phyloP scores from a whole-genome alignment of 2,888 invertebrate genomes.

The Herminia tarsipennalis region DNA sequence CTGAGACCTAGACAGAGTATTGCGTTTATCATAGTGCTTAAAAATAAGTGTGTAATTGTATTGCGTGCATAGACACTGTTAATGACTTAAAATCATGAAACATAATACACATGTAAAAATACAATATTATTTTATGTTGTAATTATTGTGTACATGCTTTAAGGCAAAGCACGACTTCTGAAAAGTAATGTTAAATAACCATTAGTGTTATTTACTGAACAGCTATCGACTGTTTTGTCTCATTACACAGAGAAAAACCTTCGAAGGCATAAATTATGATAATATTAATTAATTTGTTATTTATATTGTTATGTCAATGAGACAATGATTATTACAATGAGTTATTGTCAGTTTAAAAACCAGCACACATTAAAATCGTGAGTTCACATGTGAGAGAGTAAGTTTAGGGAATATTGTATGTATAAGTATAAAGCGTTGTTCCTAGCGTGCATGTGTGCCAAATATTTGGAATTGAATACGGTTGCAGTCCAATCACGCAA shows the following conservation, averaged over 20 bases:
- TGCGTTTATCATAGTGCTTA: slow-evolving; percentile 10
- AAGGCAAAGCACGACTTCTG: slow-evolving; percentile 51
- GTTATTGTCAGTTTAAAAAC: slow-evolving; percentile 28
- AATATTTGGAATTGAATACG: slow-evolving; percentile 49
- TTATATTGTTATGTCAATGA: slow-evolving; percentile 22
- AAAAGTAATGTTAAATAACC: neutral
- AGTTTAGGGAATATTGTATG: slow-evolving; percentile 42
- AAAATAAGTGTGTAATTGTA: slow-evolving; percentile 13
- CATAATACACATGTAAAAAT: slow-evolving; percentile 13
- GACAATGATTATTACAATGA: slow-evolving; percentile 31
- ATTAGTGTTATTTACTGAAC: neutral
- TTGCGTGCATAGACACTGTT: slow-evolving; percentile 12
- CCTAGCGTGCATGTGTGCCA: slow-evolving; percentile 71
- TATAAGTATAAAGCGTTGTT: slow-evolving; percentile 38
- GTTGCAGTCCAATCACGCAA: slow-evolving; percentile 38
- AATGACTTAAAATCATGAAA: slow-evolving; percentile 10
- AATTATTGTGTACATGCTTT: slow-evolving; percentile 47
- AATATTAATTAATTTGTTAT: no score
- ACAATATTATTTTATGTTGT: slow-evolving; percentile 10
- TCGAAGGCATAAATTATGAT: no score
- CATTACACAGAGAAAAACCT: no score
- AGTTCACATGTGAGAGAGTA: slow-evolving; percentile 40
- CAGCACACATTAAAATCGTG: slow-evolving; percentile 28
- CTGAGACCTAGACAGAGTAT: slow-evolving; percentile 3
- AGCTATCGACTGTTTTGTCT: no score